Evolutionary conservation across 92 coral and sea anemone species (phyloP).

Genomic region (Muricea muricata): DNA sequence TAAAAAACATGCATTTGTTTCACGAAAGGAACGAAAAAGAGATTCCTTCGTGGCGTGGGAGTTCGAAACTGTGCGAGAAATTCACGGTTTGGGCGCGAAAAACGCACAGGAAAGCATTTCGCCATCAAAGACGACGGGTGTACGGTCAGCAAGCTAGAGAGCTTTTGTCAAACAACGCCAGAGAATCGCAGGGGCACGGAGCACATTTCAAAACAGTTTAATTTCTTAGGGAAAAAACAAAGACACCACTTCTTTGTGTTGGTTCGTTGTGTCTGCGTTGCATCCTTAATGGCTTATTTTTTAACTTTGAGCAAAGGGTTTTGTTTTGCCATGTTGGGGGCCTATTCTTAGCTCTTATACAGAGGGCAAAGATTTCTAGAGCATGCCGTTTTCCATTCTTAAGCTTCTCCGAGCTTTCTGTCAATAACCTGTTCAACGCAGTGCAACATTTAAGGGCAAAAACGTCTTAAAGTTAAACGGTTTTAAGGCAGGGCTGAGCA

Average conservation of each 20-base stretch:
- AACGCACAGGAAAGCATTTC: background rate
- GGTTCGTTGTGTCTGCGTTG: background rate
- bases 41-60: background rate
- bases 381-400: background rate
- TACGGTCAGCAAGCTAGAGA: background rate
- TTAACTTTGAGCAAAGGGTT: background rate
- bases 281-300: background rate
- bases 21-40: background rate
- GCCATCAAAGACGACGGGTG: background rate
- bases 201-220: background rate
- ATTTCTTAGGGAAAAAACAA: background rate
- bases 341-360: background rate
- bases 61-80: background rate
- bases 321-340: background rate
- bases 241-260: slow-evolving; percentile 4
- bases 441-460: background rate
- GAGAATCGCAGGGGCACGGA: background rate
- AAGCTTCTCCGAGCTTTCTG: background rate
- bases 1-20: background rate
- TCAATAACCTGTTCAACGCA: background rate
- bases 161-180: slow-evolving; percentile 12
- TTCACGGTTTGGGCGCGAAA: background rate
- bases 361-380: background rate
- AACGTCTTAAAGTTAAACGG: background rate
- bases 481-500: background rate